Evolutionary conservation across 1,140 invertebrate species (phyloP).

Genomic region (Formica exsecta): DNA sequence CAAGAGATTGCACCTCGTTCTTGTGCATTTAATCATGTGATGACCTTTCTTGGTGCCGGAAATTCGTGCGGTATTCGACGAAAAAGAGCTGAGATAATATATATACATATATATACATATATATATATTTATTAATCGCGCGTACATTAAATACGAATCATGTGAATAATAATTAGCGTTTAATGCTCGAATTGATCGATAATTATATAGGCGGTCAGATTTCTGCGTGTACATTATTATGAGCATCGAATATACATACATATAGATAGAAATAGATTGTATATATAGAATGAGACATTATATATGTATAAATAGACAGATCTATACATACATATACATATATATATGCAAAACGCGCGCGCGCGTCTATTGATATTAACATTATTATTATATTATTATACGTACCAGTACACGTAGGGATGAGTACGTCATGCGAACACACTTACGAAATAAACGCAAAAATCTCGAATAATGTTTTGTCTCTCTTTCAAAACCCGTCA

Average conservation of each 20-base stretch:
- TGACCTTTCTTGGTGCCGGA: slow-evolving; percentile 73
- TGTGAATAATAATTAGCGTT: slow-evolving; percentile 77
- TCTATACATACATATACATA: slow-evolving; percentile 67
- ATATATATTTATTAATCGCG: slow-evolving; percentile 40
- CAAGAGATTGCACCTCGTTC: slow-evolving; percentile 31
- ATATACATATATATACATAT: slow-evolving; percentile 54
- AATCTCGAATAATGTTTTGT: slow-evolving; percentile 64
- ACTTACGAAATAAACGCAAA: slow-evolving; percentile 80
- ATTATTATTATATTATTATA: slow-evolving; percentile 67
- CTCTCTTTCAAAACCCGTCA: slow-evolving; percentile 30
- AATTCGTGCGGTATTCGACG: slow-evolving; percentile 71
- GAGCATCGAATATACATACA: slow-evolving; percentile 68
- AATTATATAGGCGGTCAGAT: slow-evolving; percentile 77
- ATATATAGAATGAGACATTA: slow-evolving; percentile 63
- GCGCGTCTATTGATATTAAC: slow-evolving; percentile 65
- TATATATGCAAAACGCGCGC: slow-evolving; percentile 43
- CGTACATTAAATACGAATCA: slow-evolving; percentile 58
- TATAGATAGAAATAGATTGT: slow-evolving; percentile 78
- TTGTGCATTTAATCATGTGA: slow-evolving; percentile 81
- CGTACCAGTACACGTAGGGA: slow-evolving; percentile 61
- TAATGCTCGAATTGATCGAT: slow-evolving; percentile 46
- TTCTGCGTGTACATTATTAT: slow-evolving; percentile 82
- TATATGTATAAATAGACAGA: slow-evolving; percentile 72
- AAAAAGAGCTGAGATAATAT: slow-evolving; percentile 79
- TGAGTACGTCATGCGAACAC: slow-evolving; percentile 75